Evolutionary conservation across 2,113 vertebrate species (phyloP).

Genomic region (Choloepus hoffmanni): DNA sequence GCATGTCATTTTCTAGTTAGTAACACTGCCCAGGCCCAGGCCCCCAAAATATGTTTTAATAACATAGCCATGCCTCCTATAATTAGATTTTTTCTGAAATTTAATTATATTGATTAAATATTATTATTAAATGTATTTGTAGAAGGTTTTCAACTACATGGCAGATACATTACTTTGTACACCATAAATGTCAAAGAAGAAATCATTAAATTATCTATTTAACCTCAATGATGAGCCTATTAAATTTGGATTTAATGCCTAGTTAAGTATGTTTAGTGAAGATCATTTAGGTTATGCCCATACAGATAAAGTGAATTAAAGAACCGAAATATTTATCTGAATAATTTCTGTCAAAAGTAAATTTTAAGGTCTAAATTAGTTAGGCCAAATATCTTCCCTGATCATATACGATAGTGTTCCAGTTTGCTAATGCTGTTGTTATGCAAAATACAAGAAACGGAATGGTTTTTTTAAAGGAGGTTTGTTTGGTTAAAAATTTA

Average conservation of each 20-base stretch:
- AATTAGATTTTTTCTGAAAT: constrained; percentile 30
- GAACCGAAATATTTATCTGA: constrained; percentile 19
- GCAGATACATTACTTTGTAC: constrained; percentile 8
- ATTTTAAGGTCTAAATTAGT: constrained; percentile 51
- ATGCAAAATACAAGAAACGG: too few relatives aligned
- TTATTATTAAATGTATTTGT: constrained; percentile 17
- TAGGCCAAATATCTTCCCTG: not conserved
- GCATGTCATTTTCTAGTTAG: not conserved
- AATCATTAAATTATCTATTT: constrained; percentile 66
- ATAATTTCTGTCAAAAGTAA: constrained; percentile 55
- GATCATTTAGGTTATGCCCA: constrained; percentile 45
- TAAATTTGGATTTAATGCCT: constrained; percentile 76
- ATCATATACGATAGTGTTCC: not conserved
- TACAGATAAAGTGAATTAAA: constrained; percentile 53
- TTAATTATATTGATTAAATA: constrained; percentile 45
- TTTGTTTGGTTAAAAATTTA: too few relatives aligned
- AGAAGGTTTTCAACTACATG: constrained; percentile 20
- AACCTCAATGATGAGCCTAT: constrained; percentile 69
- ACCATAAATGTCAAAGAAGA: constrained; percentile 49
- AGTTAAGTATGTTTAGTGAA: constrained; percentile 73
- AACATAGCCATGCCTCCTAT: not conserved
- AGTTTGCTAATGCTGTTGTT: too few relatives aligned
- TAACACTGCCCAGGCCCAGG: not conserved
- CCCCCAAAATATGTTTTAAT: not conserved
- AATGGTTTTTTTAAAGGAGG: too few relatives aligned